phyloP scores from a whole-genome alignment of 2,888 invertebrate species.

The Eubasilissa splendida region DNA sequence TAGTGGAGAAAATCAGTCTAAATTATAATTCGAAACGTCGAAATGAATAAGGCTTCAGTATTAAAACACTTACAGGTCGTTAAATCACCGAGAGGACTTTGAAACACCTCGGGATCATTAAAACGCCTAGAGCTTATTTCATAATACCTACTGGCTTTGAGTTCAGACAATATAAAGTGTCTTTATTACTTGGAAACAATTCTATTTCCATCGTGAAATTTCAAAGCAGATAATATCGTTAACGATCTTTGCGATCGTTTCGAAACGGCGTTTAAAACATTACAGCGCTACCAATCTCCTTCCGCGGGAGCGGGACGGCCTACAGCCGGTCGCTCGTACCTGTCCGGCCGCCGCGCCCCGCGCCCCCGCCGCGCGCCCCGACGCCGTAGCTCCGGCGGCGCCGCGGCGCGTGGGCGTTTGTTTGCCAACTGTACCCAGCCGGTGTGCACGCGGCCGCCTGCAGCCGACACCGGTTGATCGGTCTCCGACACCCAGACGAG shows the following conservation, averaged over 20 bases:
- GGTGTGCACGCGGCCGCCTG: constrained; percentile 34
- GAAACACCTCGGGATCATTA: too few species aligned
- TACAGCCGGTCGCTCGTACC: not conserved
- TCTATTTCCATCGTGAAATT: not conserved
- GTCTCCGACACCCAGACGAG: not conserved
- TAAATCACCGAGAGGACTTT: too few species aligned
- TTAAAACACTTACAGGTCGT: too few species aligned
- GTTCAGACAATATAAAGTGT: too few species aligned
- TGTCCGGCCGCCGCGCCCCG: not conserved
- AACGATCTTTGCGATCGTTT: not conserved
- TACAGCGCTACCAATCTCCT: not conserved
- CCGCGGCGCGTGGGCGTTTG: constrained; percentile 54
- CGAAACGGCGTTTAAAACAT: constrained; percentile 10
- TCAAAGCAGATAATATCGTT: not conserved
- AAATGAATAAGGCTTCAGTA: too few species aligned
- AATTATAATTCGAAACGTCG: too few species aligned
- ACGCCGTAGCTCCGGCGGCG: constrained; percentile 20
- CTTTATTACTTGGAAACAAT: too few species aligned
- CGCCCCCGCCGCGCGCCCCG: constrained; percentile 17
- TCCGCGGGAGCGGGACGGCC: not conserved
- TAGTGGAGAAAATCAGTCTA: too few species aligned
- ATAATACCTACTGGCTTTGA: too few species aligned
- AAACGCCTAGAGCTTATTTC: too few species aligned
- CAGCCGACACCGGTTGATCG: constrained; percentile 43
- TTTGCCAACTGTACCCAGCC: constrained; percentile 43